Base-by-base conservation (phyloP, 2,888 invertebrate species). In the Gortyna flavago region DNA sequence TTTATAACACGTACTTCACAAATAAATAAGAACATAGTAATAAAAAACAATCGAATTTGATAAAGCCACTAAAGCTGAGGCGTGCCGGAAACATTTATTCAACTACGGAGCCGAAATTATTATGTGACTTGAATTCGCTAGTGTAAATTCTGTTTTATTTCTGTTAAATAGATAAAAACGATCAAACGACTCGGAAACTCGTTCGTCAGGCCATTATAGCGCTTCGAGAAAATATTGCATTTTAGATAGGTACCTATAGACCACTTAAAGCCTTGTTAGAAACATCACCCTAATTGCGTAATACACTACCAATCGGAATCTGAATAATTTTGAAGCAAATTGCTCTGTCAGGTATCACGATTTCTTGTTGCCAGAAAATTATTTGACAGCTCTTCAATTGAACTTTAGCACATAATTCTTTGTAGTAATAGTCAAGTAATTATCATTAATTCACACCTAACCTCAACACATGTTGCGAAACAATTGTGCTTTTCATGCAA, bases 21-120 rank as follows among this genome's bases (percentile, higher is more conserved):
- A 77, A 77, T 84, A 74, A 81, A 80, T 80, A 73, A 64, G 73
- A 65, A 80, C 29, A 59, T 16, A 68, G 67, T 75, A 69, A 61
- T 66, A 74, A 77, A 29, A 72, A 84, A 77, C 73, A 81, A 83
- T 81, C 71, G 69, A 78, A 77, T 82, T 76, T 84, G 54, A 78
- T 81, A 84, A 78, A 74, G 65, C 80, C 80, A 79, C 85, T 81
- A 87, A 87, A 83, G 69, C 77, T 81, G 85, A 91, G 91, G 92
- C 91, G 93, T 92, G 92, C 93, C 93, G 93, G 93, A 93, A 90
- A 86, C 70, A 88, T 89, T 85, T 85, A 84, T 84, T 76, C 75
- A 87, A 81, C 72, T 70, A 83, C 85, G 86, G 79, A 76, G 82
- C 84, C 80, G 80, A 89, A 90, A 90, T 90, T 88, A 91, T 91